Evolutionary conservation across 2,888 invertebrate genomes (phyloP).

Genomic region (Tetramorium bicarinatum): DNA sequence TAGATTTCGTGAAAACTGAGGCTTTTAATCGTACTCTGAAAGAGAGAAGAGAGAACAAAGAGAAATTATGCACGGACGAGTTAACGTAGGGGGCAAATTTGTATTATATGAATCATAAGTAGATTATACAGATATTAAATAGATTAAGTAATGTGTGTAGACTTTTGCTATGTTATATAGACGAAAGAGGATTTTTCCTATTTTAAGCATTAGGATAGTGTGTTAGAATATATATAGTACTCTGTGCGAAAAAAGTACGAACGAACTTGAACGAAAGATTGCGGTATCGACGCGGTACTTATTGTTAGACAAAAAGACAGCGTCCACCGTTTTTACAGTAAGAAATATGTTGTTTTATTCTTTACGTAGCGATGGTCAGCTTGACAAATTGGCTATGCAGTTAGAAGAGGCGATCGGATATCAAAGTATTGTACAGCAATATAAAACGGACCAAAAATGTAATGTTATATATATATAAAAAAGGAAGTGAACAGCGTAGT

Average conservation of each 20-base stretch:
- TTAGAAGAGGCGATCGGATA: conserved; percentile 50
- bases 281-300: conserved; percentile 60
- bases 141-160: conserved; percentile 1
- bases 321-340: conserved; percentile 46
- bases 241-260: conserved; percentile 2
- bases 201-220: conserved; percentile 52
- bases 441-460: conserved; percentile 77
- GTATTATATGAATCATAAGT: conserved; percentile 8
- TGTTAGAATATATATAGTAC: conserved; percentile 39
- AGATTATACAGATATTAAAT: conserved; percentile 3
- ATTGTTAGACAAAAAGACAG: conserved; percentile 26
- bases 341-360: conserved; percentile 51
- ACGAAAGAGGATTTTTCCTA: conserved; percentile 10
- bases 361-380: conserved; percentile 50
- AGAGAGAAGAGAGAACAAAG: conserved; percentile 88
- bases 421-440: conserved; percentile 72
- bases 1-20: conserved; percentile 97
- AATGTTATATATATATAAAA: conserved; percentile 72
- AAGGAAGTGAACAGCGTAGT: conserved; percentile 31
- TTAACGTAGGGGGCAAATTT: conserved; percentile 70
- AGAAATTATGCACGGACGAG: conserved; percentile 85
- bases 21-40: conserved; percentile 95
- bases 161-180: conserved; percentile 25
- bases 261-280: conserved; percentile 27
- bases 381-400: conserved; percentile 53